Evolutionary conservation across 2,888 invertebrate genomes (phyloP).

Genomic region (Cantharis lateralis): DNA sequence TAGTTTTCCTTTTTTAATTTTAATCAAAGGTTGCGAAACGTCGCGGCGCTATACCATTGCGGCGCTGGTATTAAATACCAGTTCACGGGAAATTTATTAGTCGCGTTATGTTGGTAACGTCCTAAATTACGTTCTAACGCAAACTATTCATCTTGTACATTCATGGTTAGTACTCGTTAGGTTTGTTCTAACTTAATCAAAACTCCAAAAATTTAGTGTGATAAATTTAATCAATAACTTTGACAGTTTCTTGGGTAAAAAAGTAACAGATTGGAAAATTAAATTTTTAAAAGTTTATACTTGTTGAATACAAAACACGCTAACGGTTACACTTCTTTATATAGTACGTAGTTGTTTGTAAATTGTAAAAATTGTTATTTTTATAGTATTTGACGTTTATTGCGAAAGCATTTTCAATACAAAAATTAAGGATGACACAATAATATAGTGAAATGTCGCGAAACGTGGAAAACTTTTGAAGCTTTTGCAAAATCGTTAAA

Average conservation of each 20-base stretch:
- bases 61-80: constrained; percentile 31
- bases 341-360: neutral
- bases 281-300: neutral
- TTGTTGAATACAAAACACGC: neutral
- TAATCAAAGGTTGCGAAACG: neutral
- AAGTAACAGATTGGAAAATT: neutral
- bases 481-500: neutral
- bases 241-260: neutral
- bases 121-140: constrained; percentile 21
- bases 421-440: neutral
- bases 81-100: constrained; percentile 31
- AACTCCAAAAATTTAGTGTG: neutral
- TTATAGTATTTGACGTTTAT: neutral
- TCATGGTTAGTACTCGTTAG: constrained; percentile 10
- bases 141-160: constrained; percentile 22
- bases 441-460: neutral
- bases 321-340: neutral
- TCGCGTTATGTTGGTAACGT: constrained; percentile 29
- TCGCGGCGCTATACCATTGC: constrained; percentile 9
- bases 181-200: neutral
- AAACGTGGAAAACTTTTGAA: neutral
- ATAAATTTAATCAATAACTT: neutral
- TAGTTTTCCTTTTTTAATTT: neutral
- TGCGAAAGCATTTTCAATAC: neutral
- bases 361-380: neutral